Evolutionary conservation across 2,113 vertebrate species (phyloP).

Genomic region (Micronycteris hirsuta): DNA sequence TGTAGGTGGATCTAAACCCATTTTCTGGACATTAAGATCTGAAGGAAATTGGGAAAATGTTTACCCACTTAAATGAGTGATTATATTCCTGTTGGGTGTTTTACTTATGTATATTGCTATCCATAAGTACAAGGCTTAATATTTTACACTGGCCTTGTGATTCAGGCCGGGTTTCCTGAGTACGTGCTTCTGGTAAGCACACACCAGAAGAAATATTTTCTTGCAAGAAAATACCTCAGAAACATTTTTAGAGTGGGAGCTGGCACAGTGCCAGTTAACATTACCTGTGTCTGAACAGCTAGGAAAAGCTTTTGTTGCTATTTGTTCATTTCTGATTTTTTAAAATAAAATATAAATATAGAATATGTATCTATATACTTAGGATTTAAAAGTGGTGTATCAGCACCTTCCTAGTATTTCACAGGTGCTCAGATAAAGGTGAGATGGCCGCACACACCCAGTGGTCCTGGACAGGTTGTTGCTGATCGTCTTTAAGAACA

Average conservation of each 20-base stretch:
- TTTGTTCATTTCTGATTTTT: not conserved
- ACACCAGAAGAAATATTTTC: not conserved
- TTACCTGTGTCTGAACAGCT: not conserved
- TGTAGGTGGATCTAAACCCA: not conserved
- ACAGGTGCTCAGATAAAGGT: not conserved
- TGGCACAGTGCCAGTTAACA: not conserved
- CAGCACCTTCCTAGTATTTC: not conserved
- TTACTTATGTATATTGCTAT: not conserved
- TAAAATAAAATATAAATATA: not conserved
- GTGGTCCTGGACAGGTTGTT: not conserved
- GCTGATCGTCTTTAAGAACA: not conserved
- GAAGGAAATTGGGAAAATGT: slow-evolving; percentile 16
- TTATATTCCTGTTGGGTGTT: not conserved
- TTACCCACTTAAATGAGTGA: not conserved
- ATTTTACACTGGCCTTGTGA: not conserved
- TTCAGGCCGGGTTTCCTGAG: not conserved
- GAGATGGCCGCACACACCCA: not conserved
- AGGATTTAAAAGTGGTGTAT: not conserved
- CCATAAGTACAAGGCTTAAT: not conserved
- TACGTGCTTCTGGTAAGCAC: not conserved
- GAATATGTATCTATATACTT: not conserved
- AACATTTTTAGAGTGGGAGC: not conserved
- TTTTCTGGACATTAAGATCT: slow-evolving; percentile 35
- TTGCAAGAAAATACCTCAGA: not conserved
- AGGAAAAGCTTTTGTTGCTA: not conserved